A percentile compares a stretch with the other conserved stretches of the same genome.
Evolutionary conservation across 1,140 invertebrate genomes (phyloP).

Genomic region (Orchestia grillus): DNA sequence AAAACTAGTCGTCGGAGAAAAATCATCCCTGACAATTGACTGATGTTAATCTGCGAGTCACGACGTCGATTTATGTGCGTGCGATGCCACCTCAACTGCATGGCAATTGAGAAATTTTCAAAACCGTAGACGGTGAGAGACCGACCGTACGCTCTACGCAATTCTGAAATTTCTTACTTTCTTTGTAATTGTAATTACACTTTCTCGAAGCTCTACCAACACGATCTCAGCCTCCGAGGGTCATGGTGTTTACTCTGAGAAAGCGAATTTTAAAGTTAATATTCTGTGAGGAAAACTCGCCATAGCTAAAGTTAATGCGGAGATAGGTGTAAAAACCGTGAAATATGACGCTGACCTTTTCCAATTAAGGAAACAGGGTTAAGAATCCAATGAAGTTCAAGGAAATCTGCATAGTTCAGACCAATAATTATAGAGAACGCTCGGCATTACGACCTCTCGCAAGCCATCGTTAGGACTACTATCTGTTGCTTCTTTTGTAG

Average conservation of each 20-base stretch:
- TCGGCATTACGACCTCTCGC: not conserved
- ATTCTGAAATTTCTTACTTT: not conserved
- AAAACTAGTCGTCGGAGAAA: conserved; percentile 18
- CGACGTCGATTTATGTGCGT: not conserved
- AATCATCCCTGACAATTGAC: conserved; percentile 17
- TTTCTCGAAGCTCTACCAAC: not conserved
- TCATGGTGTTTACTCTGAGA: not conserved
- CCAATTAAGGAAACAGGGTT: conserved; percentile 14
- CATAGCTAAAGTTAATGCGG: not conserved
- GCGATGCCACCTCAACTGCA: conserved; percentile 12
- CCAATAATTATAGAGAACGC: not conserved
- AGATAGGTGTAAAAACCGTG: conserved; percentile 1
- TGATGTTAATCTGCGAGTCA: conserved; percentile 33
- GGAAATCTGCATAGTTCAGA: not conserved
- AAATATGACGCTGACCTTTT: conserved; percentile 29
- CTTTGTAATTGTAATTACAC: conserved; percentile 1
- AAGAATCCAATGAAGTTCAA: conserved; percentile 29
- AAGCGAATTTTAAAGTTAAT: not conserved
- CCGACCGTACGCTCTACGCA: not conserved
- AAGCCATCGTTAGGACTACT: not conserved
- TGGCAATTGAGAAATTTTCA: not conserved
- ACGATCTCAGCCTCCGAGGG: not conserved
- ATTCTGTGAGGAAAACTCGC: not conserved
- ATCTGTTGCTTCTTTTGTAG: not conserved
- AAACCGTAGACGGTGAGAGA: not conserved